A percentile compares a stretch with the other conserved stretches of the same genome.
Evolutionary conservation across 2,888 invertebrate genomes (phyloP).

Genomic region (Limenitis arthemis): DNA sequence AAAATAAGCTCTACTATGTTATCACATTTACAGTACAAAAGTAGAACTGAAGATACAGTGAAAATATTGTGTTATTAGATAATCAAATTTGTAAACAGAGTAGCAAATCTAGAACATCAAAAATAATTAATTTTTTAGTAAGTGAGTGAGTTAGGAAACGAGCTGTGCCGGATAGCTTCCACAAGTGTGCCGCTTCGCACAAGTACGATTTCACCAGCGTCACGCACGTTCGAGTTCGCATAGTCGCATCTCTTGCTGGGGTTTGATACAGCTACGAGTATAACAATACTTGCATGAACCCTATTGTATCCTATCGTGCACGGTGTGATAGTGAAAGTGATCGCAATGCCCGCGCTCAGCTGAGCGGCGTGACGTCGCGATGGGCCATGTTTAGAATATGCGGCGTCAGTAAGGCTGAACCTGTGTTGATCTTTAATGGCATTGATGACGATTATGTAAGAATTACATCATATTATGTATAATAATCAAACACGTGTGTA

Average conservation of each 20-base stretch:
- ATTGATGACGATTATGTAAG: constrained; percentile 63
- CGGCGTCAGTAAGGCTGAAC: constrained; percentile 65
- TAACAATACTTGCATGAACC: constrained; percentile 47
- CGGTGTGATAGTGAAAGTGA: constrained; percentile 54
- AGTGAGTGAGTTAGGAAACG: constrained; percentile 22
- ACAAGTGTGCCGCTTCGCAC: constrained; percentile 48
- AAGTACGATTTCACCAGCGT: constrained; percentile 58
- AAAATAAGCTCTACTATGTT: too few species aligned
- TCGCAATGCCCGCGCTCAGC: constrained; percentile 54
- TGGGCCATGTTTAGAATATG: constrained; percentile 70
- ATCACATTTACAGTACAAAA: too few species aligned
- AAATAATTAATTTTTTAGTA: not conserved
- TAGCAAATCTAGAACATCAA: not conserved
- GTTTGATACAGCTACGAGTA: constrained; percentile 52
- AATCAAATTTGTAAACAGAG: not conserved
- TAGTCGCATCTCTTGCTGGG: constrained; percentile 39
- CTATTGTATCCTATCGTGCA: constrained; percentile 17
- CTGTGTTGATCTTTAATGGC: constrained; percentile 51
- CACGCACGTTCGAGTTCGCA: constrained; percentile 58
- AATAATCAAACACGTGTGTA: constrained; percentile 1
- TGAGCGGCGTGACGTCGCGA: constrained; percentile 51
- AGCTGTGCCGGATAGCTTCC: constrained; percentile 46
- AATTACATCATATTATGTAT: constrained; percentile 20
- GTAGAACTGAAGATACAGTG: too few species aligned
- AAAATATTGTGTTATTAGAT: not conserved